phyloP scores from a whole-genome alignment of 2,797 vertebrate genomes.

The Diplodus sargus region DNA sequence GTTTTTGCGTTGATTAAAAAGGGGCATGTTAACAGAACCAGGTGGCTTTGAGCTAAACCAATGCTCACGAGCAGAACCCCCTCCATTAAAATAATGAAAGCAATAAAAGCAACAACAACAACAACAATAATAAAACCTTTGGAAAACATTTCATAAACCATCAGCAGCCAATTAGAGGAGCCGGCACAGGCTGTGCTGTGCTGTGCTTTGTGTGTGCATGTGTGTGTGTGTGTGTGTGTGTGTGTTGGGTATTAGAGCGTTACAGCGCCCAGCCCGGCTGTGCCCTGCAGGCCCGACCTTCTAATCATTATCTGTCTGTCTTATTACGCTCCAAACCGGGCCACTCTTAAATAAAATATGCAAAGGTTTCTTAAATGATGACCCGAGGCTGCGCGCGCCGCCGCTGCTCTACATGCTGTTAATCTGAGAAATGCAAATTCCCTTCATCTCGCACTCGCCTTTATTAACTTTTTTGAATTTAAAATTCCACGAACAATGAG shows the following conservation, averaged over 20 bases:
- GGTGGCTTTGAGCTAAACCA: constrained; percentile 76
- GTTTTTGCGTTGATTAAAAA: constrained; percentile 71
- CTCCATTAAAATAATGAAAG: constrained; percentile 88
- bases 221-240: constrained; percentile 67
- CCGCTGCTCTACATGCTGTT: constrained; percentile 99
- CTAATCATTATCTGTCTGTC: constrained; percentile 99
- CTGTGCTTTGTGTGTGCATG: constrained; percentile 71
- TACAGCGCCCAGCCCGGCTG: constrained; percentile 93
- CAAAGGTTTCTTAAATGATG: constrained; percentile 99
- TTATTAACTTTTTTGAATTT: constrained; percentile 99
- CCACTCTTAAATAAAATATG: constrained; percentile 99
- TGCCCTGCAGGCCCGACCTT: constrained; percentile 99
- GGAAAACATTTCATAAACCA: constrained; percentile 95
- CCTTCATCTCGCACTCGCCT: constrained; percentile 99
- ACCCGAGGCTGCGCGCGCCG: constrained; percentile 99
- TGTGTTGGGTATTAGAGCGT: constrained; percentile 85
- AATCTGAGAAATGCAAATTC: constrained; percentile 99
- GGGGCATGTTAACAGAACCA: constrained; percentile 70
- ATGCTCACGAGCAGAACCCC: constrained; percentile 71
- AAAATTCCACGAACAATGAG: constrained; percentile 99
- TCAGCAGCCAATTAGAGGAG: constrained; percentile 99
- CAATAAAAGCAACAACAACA: constrained; percentile 88
- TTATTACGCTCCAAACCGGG: constrained; percentile 99
- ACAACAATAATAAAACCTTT: constrained; percentile 93
- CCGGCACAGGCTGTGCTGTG: constrained; percentile 92